A percentile compares a stretch with the other conserved stretches of the same genome.
Conservation (phyloP, 1,140 invertebrate species). For the Heliconius congener region DNA sequence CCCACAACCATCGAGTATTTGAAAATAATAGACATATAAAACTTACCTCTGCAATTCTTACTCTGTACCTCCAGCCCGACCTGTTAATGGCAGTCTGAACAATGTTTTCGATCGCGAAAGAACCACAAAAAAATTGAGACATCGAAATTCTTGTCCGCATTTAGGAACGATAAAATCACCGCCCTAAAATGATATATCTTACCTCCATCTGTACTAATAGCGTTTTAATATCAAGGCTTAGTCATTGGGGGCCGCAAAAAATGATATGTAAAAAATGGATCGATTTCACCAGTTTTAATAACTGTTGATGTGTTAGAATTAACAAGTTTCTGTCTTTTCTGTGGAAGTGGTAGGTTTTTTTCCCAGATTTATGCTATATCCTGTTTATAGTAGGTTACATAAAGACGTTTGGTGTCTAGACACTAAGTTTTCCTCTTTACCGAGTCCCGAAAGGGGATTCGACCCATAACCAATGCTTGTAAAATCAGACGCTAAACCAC, state of each 20-base stretch:
- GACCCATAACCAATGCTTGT: no score
- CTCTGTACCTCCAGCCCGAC: slow-evolving; percentile 34
- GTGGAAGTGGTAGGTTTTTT: neutral
- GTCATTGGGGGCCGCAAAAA: slow-evolving; percentile 63
- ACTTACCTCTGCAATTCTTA: neutral
- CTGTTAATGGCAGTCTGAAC: slow-evolving; percentile 59
- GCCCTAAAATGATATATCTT: slow-evolving; percentile 74
- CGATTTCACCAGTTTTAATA: slow-evolving; percentile 39
- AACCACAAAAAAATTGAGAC: slow-evolving; percentile 68
- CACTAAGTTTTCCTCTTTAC: no score
- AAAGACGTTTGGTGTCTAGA: no score
- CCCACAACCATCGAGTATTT: neutral
- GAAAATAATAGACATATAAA: slow-evolving; percentile 7
- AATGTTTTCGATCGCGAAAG: slow-evolving; percentile 65
- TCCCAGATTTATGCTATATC: no score
- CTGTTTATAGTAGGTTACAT: no score
- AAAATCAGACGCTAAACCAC: no score
- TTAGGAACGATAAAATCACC: slow-evolving; percentile 75
- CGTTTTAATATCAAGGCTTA: slow-evolving; percentile 77
- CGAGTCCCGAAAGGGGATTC: no score
- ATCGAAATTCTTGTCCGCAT: slow-evolving; percentile 73
- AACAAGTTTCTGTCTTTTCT: slow-evolving; percentile 26
- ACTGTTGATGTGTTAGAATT: slow-evolving; percentile 37
- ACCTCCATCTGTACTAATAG: slow-evolving; percentile 73
- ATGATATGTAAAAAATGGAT: slow-evolving; percentile 47